Evolutionary conservation across 2,113 vertebrate species (phyloP), one percentile per base, ranked within the genome.

Genomic region (Pithys albifrons): DNA sequence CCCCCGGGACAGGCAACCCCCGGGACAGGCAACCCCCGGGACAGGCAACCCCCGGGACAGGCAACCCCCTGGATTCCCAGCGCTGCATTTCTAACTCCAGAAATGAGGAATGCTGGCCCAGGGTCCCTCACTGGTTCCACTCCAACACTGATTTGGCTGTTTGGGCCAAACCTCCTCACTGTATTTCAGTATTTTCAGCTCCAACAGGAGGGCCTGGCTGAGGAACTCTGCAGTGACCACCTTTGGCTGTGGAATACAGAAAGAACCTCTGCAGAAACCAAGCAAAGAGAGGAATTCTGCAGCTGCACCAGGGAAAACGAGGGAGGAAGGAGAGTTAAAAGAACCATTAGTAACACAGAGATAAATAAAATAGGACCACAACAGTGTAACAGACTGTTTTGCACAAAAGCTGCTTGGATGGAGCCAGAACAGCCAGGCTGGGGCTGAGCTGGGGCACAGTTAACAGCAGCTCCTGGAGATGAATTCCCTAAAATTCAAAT

Each of bases 351-450:
- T 46, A 24, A 3, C 16, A 28, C 1, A 2, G 0, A 55, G 46
- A 45, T 6, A 35, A 59, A 69, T 12, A 8, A 51, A 37, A 19
- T 3, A 13, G 71, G 24, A 6, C 10, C 62, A 4, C n/a, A 23
- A 0, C 14, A 2, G 8, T 10, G 12, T 1, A 4, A 0, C 54
- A 45, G 79, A 2, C 3, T 52, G n/a, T 12, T 81, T 22, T 3
- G 17, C 49, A 19, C 7, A 35, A 37, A 5, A 51, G 35, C 58
- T 69, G 58, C 48, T 35, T 45, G 27, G 55, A 29, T 70, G 49
- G 49, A 45, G 20, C 8, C 74, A 41, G 29, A 41, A 7, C 39
- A 25, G 3, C 17, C 79, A 31, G 10, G 85, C 6, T 62, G 78
- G 61, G 64, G 6, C 78, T 13, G 75, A 5, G 19, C 31, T 9